phyloP scores from a whole-genome alignment of 1,140 invertebrate species.

The Periplaneta americana region DNA sequence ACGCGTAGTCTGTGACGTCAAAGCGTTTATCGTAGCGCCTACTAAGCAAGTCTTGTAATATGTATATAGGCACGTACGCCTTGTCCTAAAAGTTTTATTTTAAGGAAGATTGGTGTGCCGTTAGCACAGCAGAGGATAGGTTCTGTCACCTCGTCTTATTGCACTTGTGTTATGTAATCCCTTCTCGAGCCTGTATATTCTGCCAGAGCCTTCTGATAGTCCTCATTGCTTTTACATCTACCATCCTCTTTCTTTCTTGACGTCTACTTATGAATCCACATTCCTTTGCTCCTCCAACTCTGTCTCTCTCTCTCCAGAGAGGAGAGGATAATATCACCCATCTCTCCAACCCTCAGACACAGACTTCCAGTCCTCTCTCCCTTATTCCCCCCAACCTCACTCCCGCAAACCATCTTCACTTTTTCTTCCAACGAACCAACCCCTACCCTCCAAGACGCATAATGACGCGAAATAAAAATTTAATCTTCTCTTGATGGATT shows the following conservation, averaged over 20 bases:
- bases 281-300: not conserved
- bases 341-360: not conserved
- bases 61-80: not conserved
- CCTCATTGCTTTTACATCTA: not conserved
- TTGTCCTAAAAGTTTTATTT: too few species aligned
- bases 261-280: not conserved
- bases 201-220: not conserved
- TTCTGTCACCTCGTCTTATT: not conserved
- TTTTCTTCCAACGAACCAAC: not conserved
- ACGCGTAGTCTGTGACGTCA: too few species aligned
- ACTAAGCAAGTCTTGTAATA: not conserved
- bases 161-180: not conserved
- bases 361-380: not conserved
- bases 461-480: slow-evolving; percentile 9
- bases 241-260: not conserved
- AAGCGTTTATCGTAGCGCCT: not conserved
- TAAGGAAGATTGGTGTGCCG: not conserved
- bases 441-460: not conserved
- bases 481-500: slow-evolving; percentile 10
- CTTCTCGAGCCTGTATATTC: not conserved
- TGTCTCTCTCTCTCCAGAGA: not conserved
- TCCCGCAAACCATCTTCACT: not conserved
- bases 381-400: too few species aligned
- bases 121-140: not conserved
- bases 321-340: not conserved